Conservation (phyloP, 30 jellyfish, hydroid and myxozoan species). For the Pseudorhiza aurosa region DNA sequence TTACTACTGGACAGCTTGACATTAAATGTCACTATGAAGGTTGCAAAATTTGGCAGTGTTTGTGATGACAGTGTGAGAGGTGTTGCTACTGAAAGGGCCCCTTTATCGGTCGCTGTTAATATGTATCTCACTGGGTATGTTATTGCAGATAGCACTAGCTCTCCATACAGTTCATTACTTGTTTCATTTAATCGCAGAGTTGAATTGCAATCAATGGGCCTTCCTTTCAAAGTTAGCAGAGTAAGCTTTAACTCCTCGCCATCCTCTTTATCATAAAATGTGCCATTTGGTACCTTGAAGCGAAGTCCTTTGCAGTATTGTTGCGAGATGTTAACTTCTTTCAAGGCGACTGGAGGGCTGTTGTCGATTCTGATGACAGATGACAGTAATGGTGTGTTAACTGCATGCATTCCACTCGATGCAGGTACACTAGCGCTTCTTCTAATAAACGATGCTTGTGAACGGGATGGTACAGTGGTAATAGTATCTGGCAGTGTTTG, state of each 20-base stretch:
- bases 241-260: conserved; percentile 21
- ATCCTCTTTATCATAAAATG: conserved; percentile 60
- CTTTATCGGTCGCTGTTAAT: conserved; percentile 47
- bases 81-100: conserved; percentile 52
- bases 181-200: conserved; percentile 37
- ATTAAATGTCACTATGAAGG: conserved; percentile 19
- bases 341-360: conserved; percentile 49
- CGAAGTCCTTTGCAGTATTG: conserved; percentile 15
- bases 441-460: neutral
- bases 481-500: neutral
- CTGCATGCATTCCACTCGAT: neutral
- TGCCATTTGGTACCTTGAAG: conserved; percentile 48
- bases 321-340: neutral
- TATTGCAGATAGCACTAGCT: neutral
- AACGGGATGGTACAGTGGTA: neutral
- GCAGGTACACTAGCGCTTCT: neutral
- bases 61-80: neutral
- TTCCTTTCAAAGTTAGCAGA: neutral
- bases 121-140: neutral
- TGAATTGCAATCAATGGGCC: conserved; percentile 27
- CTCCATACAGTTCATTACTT: conserved; percentile 19
- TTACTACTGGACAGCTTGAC: neutral
- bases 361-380: conserved; percentile 11
- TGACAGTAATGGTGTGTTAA: neutral
- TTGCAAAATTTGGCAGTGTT: neutral